Evolutionary conservation across 2,888 invertebrate species (phyloP).

Genomic region (Chaetoderma sp.): DNA sequence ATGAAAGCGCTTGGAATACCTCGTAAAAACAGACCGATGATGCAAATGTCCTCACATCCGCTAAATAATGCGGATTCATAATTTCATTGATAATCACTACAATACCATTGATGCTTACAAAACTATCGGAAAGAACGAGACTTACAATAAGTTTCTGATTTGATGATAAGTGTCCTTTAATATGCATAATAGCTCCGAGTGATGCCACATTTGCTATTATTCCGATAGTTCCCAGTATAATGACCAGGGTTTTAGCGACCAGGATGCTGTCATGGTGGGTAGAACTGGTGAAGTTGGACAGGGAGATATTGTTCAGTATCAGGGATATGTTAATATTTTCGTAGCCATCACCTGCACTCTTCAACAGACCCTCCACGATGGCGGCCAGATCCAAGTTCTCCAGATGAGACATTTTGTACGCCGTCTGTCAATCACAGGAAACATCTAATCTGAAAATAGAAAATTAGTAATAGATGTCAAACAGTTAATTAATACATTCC

Average conservation of each 20-base stretch:
- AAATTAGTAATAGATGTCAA: no score
- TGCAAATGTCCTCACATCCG: conserved; percentile 33
- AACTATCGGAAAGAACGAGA: conserved; percentile 49
- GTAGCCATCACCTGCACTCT: no score
- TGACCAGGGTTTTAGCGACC: background rate
- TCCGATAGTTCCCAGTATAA: background rate
- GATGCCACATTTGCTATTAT: conserved; percentile 52
- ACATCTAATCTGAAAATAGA: no score
- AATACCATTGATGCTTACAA: conserved; percentile 51
- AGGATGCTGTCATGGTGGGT: no score
- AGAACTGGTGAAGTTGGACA: no score
- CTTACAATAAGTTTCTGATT: conserved; percentile 55
- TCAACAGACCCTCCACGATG: no score
- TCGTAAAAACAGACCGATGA: conserved; percentile 45
- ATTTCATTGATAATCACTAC: conserved; percentile 47
- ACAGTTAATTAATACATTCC: no score
- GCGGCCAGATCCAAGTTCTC: no score
- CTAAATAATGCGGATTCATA: conserved; percentile 17
- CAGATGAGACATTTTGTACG: no score
- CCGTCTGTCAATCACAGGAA: no score
- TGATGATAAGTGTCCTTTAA: conserved; percentile 47
- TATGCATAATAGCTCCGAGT: conserved; percentile 51
- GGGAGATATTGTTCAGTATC: no score
- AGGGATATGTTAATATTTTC: no score
- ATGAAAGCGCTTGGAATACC: conserved; percentile 47